phyloP scores from a whole-genome alignment of 2,113 vertebrate species.

The Amphilophus citrinellus region DNA sequence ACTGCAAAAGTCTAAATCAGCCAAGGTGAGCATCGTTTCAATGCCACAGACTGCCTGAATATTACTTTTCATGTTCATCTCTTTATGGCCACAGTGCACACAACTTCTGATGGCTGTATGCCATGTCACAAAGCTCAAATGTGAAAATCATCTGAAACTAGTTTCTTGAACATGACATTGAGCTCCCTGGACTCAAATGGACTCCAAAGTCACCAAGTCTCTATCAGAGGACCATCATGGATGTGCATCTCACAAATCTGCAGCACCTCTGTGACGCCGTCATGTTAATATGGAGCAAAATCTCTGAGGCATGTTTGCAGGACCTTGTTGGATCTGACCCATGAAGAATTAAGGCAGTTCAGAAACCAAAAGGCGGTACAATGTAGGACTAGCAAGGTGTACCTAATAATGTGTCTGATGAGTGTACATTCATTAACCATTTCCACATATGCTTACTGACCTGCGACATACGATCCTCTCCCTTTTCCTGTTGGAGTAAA shows the following conservation, averaged over 20 bases:
- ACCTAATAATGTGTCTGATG: background rate
- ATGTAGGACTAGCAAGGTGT: background rate
- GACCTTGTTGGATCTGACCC: background rate
- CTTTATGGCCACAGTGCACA: background rate
- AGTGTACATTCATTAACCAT: too few species aligned
- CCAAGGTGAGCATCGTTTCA: background rate
- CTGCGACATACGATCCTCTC: background rate
- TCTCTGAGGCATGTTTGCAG: background rate
- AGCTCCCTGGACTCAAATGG: background rate
- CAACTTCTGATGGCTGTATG: background rate
- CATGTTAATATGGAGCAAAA: background rate
- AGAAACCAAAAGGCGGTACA: background rate
- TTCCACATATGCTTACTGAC: conserved; percentile 24
- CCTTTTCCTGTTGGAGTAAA: conserved; percentile 4
- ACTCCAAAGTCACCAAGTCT: background rate
- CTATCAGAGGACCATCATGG: background rate
- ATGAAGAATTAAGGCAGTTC: background rate
- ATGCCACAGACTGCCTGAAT: background rate
- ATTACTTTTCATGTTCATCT: background rate
- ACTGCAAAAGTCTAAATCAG: background rate
- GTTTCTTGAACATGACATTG: background rate
- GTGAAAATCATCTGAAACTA: background rate
- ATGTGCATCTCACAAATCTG: background rate
- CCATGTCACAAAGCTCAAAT: background rate
- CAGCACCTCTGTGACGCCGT: background rate